Percentiles rank a stretch among this genome's conserved stretches.
These are phyloP conservation scores for Paguma larvata DNA, from an alignment of 2,797 vertebrate species.

Conservation along the genomic window DNA sequence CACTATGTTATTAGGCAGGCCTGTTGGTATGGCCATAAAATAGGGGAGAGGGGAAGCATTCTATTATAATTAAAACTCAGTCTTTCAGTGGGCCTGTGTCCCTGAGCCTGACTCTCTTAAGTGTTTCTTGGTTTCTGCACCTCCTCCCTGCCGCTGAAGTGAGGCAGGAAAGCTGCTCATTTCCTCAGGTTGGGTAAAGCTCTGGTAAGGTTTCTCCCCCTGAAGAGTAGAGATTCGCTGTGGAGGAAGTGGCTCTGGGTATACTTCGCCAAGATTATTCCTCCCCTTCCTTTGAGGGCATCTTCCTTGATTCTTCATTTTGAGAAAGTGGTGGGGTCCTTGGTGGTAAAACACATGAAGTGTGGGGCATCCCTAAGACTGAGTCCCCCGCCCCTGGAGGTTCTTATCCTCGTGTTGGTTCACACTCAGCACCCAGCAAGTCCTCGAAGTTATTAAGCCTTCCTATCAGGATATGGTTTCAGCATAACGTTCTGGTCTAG, in stretches of 20 bases:
- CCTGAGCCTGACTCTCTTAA: background rate
- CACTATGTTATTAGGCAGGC: background rate
- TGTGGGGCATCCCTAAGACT: background rate
- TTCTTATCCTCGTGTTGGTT: background rate
- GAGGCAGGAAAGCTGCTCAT: background rate
- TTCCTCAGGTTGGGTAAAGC: background rate
- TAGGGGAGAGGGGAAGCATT: background rate
- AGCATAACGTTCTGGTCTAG: background rate
- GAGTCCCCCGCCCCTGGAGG: accelerated
- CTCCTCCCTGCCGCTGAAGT: no score
- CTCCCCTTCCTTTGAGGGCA: background rate
- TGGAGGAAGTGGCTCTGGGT: background rate
- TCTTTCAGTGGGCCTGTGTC: background rate
- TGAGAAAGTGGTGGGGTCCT: background rate
- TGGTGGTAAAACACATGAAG: background rate
- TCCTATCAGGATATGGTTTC: background rate
- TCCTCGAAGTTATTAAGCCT: background rate
- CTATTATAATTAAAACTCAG: background rate
- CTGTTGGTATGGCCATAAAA: background rate
- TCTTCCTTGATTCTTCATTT: background rate
- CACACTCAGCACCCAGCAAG: background rate
- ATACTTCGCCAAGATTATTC: background rate
- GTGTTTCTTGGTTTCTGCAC: background rate
- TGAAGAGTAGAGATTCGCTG: background rate
- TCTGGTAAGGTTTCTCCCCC: background rate